Evolutionary conservation across 2,888 invertebrate genomes (phyloP), one percentile per base, ranked within the genome.

Genomic region (Dilophus febrilis): DNA sequence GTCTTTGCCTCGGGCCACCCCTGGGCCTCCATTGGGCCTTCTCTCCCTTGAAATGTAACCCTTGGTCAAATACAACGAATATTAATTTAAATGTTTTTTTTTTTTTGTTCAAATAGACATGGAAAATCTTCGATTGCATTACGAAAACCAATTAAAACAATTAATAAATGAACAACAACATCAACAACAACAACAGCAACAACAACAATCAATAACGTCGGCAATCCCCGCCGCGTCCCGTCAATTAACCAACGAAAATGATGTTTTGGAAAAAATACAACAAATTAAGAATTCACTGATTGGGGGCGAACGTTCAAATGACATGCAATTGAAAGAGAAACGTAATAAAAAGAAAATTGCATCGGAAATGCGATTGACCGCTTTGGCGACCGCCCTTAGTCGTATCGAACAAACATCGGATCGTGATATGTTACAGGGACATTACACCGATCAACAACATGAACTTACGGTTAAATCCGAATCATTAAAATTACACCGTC

Each of bases 401-500:
- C 67, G 70, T 44, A 67, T 72, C 13, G 75, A 81, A 48, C 64
- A 66, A 55, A 75, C 75, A 49, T 78, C 80, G 48, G 82, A 82
- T 49, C 56, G 66, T 45, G 79, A 78, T 50, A 66, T 75, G 7
- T 64, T 81, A 2, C 73, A 86, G 41, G 69, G 64, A 42, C 83
- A 85, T 42, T 86, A 83, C 54, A 80, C 79, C 48, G 77, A 75
- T 47, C 79, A 84, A 40, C 79, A 81, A 47, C 77, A 79, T 45
- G 83, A 85, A 54, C 64, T 86, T n/a, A 70, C 73, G 45, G 69
- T 70, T 1, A 80, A 80, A 56, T 77, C 74, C 7, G 75, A 77
- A 37, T 64, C 72, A 8, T 59, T 83, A 27, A 70, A 76, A 49
- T 70, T 68, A 45, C 74, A 73, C 49, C 68, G 75, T 44, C 67